Conservation (phyloP, 1,140 invertebrate genomes). For the Anthonomus grandis region DNA sequence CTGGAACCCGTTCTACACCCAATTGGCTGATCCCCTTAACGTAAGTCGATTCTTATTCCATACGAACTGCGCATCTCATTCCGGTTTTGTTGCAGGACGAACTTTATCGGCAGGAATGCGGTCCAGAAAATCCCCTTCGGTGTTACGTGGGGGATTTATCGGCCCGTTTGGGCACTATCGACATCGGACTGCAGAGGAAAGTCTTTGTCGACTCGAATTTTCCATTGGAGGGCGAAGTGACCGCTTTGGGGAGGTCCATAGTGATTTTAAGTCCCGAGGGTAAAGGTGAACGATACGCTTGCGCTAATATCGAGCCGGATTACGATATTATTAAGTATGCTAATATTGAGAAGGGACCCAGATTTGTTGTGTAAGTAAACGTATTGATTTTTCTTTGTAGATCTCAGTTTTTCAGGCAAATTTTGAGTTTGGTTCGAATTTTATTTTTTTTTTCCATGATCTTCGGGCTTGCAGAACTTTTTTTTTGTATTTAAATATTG, state of each 20-base stretch:
- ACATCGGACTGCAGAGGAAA: constrained; percentile 72
- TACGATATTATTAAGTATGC: constrained; percentile 88
- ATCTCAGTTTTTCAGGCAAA: no score
- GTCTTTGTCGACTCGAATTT: constrained; percentile 86
- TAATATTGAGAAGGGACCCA: constrained; percentile 79
- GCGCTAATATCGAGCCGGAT: constrained; percentile 88
- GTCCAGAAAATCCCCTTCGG: constrained; percentile 77
- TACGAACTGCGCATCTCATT: background rate
- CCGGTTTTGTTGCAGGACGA: constrained; percentile 59
- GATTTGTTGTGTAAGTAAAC: constrained; percentile 84
- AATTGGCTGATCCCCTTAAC: constrained; percentile 83
- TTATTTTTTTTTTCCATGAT: no score
- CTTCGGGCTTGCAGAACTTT: no score
- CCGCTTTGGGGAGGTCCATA: constrained; percentile 80
- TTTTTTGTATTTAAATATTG: no score
- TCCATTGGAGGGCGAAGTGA: constrained; percentile 72
- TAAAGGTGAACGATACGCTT: constrained; percentile 71
- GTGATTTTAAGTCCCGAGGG: constrained; percentile 77
- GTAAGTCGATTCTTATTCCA: constrained; percentile 54
- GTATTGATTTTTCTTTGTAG: no score
- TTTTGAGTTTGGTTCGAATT: no score
- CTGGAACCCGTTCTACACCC: constrained; percentile 92
- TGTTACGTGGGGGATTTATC: constrained; percentile 94
- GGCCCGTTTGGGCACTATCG: constrained; percentile 77
- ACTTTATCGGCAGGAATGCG: constrained; percentile 83